A percentile compares a stretch with the other conserved stretches of the same genome.
Evolutionary conservation across 2,888 invertebrate genomes (phyloP).

Genomic region (Camponotus fellah): DNA sequence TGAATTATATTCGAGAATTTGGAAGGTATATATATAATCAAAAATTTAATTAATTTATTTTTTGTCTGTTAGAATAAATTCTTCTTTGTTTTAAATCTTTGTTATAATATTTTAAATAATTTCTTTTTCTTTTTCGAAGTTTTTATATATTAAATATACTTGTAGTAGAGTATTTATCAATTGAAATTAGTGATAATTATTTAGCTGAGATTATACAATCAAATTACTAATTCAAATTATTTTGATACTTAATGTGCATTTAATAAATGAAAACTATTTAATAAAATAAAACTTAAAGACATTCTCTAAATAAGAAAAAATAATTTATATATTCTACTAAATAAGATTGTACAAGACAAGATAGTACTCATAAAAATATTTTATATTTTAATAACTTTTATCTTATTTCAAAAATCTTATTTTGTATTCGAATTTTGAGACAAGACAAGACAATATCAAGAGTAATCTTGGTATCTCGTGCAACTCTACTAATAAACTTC

Average conservation of each 20-base stretch:
- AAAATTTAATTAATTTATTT: slow-evolving; percentile 45
- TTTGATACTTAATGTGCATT: not conserved
- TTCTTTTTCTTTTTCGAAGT: not conserved
- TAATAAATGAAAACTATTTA: slow-evolving; percentile 22
- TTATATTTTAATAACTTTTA: too few relatives aligned
- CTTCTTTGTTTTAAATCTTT: not conserved
- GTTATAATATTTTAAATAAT: not conserved
- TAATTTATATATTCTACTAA: not conserved
- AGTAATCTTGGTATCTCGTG: too few relatives aligned
- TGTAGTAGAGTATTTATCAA: not conserved
- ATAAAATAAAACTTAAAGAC: not conserved
- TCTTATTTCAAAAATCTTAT: too few relatives aligned
- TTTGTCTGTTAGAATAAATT: not conserved
- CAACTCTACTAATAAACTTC: not conserved
- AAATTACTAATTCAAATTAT: not conserved
- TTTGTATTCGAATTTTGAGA: too few relatives aligned
- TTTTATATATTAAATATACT: not conserved
- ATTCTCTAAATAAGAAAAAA: not conserved
- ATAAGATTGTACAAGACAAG: not conserved
- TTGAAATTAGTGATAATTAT: not conserved
- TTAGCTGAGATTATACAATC: too few relatives aligned
- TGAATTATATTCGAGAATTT: slow-evolving; percentile 34
- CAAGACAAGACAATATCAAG: too few relatives aligned
- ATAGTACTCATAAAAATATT: too few relatives aligned
- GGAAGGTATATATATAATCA: slow-evolving; percentile 9